Base-by-base conservation (phyloP, 2,888 invertebrate genomes). In the Drosophila borborema region DNA sequence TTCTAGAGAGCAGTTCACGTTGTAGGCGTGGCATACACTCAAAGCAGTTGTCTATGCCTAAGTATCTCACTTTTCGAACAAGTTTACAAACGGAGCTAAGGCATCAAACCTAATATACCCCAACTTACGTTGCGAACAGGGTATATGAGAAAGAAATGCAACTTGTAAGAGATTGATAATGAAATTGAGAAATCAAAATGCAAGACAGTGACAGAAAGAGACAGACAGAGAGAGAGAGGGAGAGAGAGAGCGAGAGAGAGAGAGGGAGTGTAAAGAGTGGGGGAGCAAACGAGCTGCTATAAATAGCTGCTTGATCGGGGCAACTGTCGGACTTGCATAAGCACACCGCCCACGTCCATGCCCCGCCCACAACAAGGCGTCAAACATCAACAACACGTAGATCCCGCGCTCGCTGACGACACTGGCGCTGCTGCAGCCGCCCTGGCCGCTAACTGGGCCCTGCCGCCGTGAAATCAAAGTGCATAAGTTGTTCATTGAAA, bases 401-500 rank as follows among this genome's bases (percentile, higher is more conserved):
- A 16, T 28, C 28, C 9, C 48, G 28, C 28, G 20, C 20, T 12
- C 23, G 12, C 20, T 3, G 16, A n/a, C n/a, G 10, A 6, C 56
- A n/a, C 36, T 3, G 16, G 10, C n/a, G 10, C 10, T 43, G 12
- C 36, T 23, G 16, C 45, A 3, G n/a, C n/a, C n/a, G 14, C 46
- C 23, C 14, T 4, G 31, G 1, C 18, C 18, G 8, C 58, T 12
- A 3, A 2, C 46, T n/a, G 34, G 9, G 6, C n/a, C 14, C 36
- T 23, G 1, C 14, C 49, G n/a, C 40, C 49, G 48, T 59, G 70
- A 69, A 68, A 69, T 73, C 69, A 76, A 63, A 72, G 75, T 78
- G 76, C 72, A 78, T 78, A 72, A 75, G 53, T 23, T 76, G 16
- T 68, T 75, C 68, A 85, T 83, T 84, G 77, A 81, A 81, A 80